These are phyloP conservation scores for Trichechus manatus DNA, from an alignment of 2,113 vertebrate genomes.

Conservation along the genomic window DNA sequence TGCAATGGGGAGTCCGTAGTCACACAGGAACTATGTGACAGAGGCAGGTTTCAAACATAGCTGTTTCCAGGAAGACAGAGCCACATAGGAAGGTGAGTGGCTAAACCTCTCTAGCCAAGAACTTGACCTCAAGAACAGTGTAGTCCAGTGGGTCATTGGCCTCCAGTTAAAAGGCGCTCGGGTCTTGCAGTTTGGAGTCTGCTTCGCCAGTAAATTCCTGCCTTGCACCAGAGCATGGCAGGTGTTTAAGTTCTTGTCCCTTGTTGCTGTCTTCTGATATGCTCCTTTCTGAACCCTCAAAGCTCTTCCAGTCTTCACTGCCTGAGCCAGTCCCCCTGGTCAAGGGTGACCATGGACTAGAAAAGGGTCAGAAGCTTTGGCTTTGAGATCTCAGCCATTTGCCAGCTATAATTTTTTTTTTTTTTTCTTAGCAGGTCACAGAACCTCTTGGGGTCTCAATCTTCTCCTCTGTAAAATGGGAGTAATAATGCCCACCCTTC, in stretches of 20 bases:
- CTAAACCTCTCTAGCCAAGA: neutral
- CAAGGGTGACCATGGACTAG: neutral
- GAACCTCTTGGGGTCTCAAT: neutral
- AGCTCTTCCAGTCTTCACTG: neutral
- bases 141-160: neutral
- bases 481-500: neutral
- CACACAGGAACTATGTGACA: neutral
- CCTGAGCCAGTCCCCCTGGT: neutral
- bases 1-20: neutral
- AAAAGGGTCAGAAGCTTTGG: neutral
- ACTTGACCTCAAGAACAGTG: fast-evolving
- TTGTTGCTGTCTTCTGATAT: neutral
- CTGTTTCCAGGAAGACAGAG: neutral
- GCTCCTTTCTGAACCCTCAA: neutral
- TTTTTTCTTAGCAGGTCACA: neutral
- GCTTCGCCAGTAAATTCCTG: neutral
- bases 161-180: neutral
- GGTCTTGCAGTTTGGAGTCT: neutral
- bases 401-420: neutral
- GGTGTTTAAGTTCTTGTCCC: neutral
- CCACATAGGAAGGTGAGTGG: neutral
- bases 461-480: neutral
- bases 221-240: neutral
- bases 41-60: neutral
- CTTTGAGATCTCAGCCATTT: neutral